Conservation (phyloP, 2,888 invertebrate genomes). For the Eulithis prunata region DNA sequence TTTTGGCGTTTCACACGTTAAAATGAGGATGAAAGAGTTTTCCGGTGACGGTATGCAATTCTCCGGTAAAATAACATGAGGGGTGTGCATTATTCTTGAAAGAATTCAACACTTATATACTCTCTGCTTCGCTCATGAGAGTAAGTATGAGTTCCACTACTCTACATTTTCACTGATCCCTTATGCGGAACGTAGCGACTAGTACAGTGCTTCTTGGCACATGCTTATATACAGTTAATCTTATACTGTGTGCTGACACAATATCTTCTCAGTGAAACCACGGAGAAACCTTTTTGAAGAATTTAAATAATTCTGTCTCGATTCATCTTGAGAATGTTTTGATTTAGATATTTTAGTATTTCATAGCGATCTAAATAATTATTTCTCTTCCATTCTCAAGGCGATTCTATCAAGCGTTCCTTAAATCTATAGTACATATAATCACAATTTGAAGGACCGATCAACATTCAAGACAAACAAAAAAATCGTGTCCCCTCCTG, state of each 20-base stretch:
- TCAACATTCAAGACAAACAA: neutral
- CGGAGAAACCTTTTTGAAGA: neutral
- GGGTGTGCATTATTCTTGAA: constrained; percentile 13
- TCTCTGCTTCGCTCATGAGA: neutral
- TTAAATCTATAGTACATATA: too few relatives aligned
- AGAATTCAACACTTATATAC: neutral
- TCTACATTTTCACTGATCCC: neutral
- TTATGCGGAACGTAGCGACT: too few relatives aligned
- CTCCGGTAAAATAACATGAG: constrained; percentile 17
- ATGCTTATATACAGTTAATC: too few relatives aligned
- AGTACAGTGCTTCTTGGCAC: too few relatives aligned
- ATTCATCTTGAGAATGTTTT: neutral
- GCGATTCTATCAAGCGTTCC: constrained; percentile 17
- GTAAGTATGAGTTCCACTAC: neutral
- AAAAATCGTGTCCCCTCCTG: too few relatives aligned
- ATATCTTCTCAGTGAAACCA: too few relatives aligned
- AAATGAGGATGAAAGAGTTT: constrained; percentile 26
- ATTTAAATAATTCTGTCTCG: neutral
- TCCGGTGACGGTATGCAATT: constrained; percentile 20
- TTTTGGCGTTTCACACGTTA: constrained; percentile 30
- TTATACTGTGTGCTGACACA: too few relatives aligned
- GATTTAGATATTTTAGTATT: neutral
- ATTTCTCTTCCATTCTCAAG: constrained; percentile 4
- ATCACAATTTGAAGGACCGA: neutral
- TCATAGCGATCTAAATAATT: neutral